Conservation (phyloP, 2,888 invertebrate genomes). For the Meliscaeva auricollis region DNA sequence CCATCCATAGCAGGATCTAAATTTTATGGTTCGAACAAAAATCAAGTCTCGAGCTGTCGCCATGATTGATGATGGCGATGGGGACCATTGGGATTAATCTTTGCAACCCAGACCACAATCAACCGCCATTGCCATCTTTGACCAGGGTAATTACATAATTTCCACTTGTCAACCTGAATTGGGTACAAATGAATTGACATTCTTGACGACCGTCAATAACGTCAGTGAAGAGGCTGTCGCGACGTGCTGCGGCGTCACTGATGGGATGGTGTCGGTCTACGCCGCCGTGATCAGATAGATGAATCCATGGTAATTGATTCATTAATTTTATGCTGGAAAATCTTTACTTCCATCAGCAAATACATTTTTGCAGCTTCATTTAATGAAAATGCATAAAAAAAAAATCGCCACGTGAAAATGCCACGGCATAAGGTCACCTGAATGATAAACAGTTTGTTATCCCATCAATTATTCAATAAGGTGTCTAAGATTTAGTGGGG, state of each 20-base stretch:
- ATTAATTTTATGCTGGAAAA: conserved; percentile 48
- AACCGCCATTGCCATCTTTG: conserved; percentile 25
- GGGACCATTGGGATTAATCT: conserved; percentile 60
- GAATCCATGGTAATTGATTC: conserved; percentile 66
- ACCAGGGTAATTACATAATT: conserved; percentile 67
- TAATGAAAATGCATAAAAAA: neutral
- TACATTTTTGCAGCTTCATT: conserved; percentile 33
- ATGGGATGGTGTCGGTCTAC: neutral
- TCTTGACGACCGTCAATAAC: conserved; percentile 31
- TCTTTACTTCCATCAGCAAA: conserved; percentile 47
- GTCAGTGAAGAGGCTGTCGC: neutral
- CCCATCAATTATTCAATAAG: neutral
- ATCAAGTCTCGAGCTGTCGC: conserved; percentile 50
- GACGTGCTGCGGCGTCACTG: neutral
- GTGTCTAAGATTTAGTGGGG: neutral
- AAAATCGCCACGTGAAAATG: neutral
- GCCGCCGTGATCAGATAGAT: neutral
- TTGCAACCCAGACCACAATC: conserved; percentile 44
- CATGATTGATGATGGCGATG: conserved; percentile 70
- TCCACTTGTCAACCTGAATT: conserved; percentile 69
- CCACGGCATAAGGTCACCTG: conserved; percentile 36
- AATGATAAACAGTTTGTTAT: conserved; percentile 27
- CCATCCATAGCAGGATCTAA: conserved; percentile 42
- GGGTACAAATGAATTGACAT: conserved; percentile 65
- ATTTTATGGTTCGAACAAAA: conserved; percentile 59